Conservation (phyloP, 2,797 vertebrate genomes). For the Sparidentex hasta region DNA sequence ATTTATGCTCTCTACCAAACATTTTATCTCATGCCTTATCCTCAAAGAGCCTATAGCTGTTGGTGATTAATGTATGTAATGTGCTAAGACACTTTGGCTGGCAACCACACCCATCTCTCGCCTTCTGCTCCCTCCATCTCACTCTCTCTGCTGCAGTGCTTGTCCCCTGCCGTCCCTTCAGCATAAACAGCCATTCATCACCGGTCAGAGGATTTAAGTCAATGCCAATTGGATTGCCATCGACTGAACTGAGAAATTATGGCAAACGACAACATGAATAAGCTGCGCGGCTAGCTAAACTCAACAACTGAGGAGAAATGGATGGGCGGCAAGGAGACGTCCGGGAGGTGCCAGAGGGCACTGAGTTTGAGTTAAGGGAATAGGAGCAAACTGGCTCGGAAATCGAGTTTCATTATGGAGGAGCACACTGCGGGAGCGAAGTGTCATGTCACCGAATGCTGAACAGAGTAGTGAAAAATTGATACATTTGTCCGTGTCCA, state of each 20-base stretch:
- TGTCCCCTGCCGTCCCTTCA: constrained; percentile 43
- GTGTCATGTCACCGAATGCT: constrained; percentile 9
- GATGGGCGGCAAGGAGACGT: constrained; percentile 23
- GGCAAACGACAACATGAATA: constrained; percentile 68
- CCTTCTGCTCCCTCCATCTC: constrained; percentile 40
- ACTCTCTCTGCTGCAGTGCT: constrained; percentile 52
- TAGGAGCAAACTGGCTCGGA: constrained; percentile 33
- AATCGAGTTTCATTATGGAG: constrained; percentile 58
- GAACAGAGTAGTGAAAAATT: constrained; percentile 34
- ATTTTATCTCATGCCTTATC: neutral
- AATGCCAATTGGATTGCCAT: constrained; percentile 73
- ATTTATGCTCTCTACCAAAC: neutral
- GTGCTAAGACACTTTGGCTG: constrained; percentile 22
- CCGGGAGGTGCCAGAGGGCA: constrained; percentile 28
- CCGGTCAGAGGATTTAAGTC: constrained; percentile 55
- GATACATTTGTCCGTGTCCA: constrained; percentile 43
- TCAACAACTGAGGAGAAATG: constrained; percentile 24
- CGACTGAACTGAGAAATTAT: constrained; percentile 66
- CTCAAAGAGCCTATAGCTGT: neutral
- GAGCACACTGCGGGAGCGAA: constrained; percentile 37
- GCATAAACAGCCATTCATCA: constrained; percentile 72
- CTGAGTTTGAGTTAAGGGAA: constrained; percentile 30
- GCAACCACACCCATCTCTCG: constrained; percentile 51
- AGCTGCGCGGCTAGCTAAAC: constrained; percentile 37
- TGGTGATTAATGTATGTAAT: neutral